Percentiles rank a stretch among this genome's conserved stretches.
Conservation (phyloP, 1,140 invertebrate genomes). For the Drosophila subobscura region DNA sequence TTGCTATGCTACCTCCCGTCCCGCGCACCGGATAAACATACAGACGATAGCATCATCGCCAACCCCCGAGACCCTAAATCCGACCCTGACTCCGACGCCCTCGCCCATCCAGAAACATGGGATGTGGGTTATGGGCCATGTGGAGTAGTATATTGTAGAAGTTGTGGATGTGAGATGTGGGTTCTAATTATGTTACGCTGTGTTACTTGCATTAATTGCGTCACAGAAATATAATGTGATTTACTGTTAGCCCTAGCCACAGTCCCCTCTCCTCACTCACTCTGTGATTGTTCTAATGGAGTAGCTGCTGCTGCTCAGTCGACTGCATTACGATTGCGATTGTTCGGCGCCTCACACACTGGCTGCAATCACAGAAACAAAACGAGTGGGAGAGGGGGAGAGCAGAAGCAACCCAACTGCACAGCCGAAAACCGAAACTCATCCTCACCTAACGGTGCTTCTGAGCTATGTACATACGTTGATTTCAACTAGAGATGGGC, state of each 20-base stretch:
- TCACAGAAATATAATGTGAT: slow-evolving; percentile 80
- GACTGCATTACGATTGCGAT: slow-evolving; percentile 57
- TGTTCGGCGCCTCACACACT: slow-evolving; percentile 19
- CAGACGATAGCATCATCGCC: background rate
- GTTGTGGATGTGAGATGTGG: slow-evolving; percentile 36
- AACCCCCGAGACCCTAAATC: slow-evolving; percentile 24
- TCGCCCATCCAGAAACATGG: slow-evolving; percentile 10
- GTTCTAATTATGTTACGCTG: slow-evolving; percentile 78
- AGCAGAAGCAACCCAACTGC: slow-evolving; percentile 4
- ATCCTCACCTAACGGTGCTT: slow-evolving; percentile 42
- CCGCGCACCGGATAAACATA: too few species aligned
- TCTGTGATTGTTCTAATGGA: slow-evolving; percentile 53
- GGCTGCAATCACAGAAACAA: slow-evolving; percentile 60
- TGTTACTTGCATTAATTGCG: slow-evolving; percentile 81
- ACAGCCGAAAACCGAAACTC: slow-evolving; percentile 32
- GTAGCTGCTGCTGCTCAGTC: slow-evolving; percentile 45
- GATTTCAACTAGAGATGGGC: too few species aligned
- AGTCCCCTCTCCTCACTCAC: background rate
- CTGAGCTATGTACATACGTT: background rate
- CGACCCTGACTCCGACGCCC: slow-evolving; percentile 1
- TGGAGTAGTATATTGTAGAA: slow-evolving; percentile 2
- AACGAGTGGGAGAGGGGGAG: background rate
- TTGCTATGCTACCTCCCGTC: slow-evolving; percentile 8
- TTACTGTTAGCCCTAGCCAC: slow-evolving; percentile 60
- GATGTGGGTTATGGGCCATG: slow-evolving; percentile 48